Evolutionary conservation across 2,113 vertebrate species (phyloP).

Genomic region (Myxocyprinus asiaticus): DNA sequence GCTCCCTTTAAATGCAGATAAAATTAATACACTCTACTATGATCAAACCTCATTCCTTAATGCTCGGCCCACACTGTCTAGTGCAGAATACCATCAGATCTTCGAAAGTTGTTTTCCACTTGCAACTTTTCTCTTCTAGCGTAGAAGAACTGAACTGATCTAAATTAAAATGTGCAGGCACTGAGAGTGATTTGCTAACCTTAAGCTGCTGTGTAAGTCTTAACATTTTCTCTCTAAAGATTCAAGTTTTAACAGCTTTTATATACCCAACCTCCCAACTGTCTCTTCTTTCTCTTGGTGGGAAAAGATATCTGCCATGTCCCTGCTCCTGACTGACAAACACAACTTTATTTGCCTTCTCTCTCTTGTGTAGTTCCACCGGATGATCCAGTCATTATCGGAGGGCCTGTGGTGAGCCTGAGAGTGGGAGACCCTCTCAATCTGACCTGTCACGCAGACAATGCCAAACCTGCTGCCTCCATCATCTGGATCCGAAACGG

Average conservation of each 20-base stretch:
- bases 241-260: not conserved
- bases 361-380: slow-evolving; percentile 83
- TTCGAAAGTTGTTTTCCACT: not conserved
- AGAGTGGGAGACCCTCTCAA: slow-evolving; percentile 93
- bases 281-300: not conserved
- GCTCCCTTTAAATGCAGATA: slow-evolving; percentile 42
- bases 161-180: not conserved
- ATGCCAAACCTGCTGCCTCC: slow-evolving; percentile 93
- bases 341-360: slow-evolving; percentile 18
- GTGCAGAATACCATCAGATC: not conserved
- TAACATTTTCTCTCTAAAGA: not conserved
- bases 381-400: slow-evolving; percentile 91
- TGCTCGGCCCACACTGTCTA: not conserved
- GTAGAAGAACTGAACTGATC: slow-evolving; percentile 8
- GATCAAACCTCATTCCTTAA: not conserved
- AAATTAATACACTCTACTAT: slow-evolving; percentile 35
- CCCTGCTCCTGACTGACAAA: slow-evolving; percentile 10
- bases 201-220: not conserved
- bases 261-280: not conserved
- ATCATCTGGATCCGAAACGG: slow-evolving; percentile 94
- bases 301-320: not conserved
- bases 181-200: not conserved
- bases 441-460: slow-evolving; percentile 94
- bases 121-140: not conserved
- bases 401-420: slow-evolving; percentile 92